Conservation (phyloP, 2,113 vertebrate species). For the Porphyrio hochstetteri region DNA sequence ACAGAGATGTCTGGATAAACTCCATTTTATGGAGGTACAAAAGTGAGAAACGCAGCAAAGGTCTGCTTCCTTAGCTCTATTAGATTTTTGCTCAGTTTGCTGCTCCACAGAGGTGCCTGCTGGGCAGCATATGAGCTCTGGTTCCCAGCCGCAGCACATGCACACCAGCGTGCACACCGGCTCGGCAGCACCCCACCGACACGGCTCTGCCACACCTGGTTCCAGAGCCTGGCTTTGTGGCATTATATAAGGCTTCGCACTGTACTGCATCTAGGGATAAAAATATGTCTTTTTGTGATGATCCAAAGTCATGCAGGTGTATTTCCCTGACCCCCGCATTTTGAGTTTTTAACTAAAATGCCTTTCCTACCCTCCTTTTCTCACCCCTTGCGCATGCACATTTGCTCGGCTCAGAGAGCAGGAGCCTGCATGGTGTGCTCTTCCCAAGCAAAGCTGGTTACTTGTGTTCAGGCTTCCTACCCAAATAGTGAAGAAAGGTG, state of each 20-base stretch:
- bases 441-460: not conserved
- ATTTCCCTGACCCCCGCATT: not conserved
- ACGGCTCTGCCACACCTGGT: not conserved
- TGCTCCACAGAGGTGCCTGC: not conserved
- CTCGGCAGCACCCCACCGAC: not conserved
- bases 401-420: not conserved
- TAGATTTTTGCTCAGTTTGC: not conserved
- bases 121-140: not conserved
- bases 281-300: not conserved
- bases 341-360: not conserved
- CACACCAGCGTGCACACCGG: rapidly evolving
- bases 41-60: not conserved
- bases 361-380: not conserved
- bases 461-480: not conserved
- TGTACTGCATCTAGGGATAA: not conserved
- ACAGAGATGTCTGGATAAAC: not conserved
- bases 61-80: not conserved
- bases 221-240: not conserved
- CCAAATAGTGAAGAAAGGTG: not conserved
- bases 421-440: rapidly evolving
- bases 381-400: rapidly evolving
- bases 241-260: not conserved
- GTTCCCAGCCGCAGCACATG: rapidly evolving
- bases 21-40: not conserved
- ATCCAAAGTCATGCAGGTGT: not conserved